Conservation (phyloP, 2,888 invertebrate genomes). For the Caenorhabditis becei region DNA sequence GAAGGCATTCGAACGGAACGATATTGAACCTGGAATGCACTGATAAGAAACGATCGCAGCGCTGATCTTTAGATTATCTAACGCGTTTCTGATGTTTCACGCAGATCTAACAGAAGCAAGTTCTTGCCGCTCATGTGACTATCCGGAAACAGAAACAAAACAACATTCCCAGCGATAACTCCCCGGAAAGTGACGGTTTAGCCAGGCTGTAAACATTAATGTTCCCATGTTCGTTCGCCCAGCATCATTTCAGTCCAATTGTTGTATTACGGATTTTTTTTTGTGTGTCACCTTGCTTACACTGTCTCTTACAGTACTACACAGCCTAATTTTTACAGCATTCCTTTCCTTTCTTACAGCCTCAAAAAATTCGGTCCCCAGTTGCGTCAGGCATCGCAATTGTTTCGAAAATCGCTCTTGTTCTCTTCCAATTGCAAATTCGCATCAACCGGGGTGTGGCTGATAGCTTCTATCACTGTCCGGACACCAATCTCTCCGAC, state of each 20-base stretch:
- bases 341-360: conserved; percentile 25
- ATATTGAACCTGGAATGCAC: conserved; percentile 22
- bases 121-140: conserved; percentile 39
- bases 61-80: conserved; percentile 44
- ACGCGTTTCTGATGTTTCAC: conserved; percentile 53
- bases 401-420: conserved; percentile 49
- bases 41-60: conserved; percentile 22
- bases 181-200: background rate
- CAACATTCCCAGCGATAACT: conserved; percentile 10
- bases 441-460: conserved; percentile 21
- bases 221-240: conserved; percentile 1
- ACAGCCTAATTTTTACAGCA: conserved; percentile 23
- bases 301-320: conserved; percentile 23
- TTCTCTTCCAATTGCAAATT: conserved; percentile 19
- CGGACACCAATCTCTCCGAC: conserved; percentile 13
- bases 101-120: conserved; percentile 35
- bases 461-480: conserved; percentile 21
- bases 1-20: background rate
- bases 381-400: conserved; percentile 41
- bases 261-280: background rate
- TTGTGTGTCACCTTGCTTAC: background rate
- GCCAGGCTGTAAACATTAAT: background rate
- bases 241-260: conserved; percentile 4
- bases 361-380: conserved; percentile 16
- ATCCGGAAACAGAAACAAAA: conserved; percentile 36